Conservation (phyloP, 2,797 vertebrate genomes). For the Typhlichthys subterraneus region DNA sequence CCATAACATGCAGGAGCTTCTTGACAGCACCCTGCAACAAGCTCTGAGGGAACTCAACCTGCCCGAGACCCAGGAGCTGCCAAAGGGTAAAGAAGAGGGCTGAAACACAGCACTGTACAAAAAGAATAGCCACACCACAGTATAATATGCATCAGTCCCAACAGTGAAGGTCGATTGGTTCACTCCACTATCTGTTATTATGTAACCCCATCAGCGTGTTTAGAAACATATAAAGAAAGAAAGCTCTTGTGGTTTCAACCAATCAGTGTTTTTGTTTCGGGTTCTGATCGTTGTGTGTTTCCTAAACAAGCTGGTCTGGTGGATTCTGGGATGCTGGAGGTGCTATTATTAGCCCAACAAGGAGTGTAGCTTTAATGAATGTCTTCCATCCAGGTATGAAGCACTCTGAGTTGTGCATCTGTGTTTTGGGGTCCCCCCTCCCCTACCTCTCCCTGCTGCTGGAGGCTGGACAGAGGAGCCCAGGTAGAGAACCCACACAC, state of each 20-base stretch:
- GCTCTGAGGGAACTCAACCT: slow-evolving; percentile 76
- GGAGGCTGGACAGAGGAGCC: slow-evolving; percentile 71
- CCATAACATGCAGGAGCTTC: slow-evolving; percentile 1
- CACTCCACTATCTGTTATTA: no score
- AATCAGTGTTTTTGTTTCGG: no score
- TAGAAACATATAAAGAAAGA: no score
- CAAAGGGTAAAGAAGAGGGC: background rate
- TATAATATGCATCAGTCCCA: background rate
- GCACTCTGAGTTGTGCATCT: slow-evolving; percentile 65
- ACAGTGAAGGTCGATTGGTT: no score
- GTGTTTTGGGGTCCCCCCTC: slow-evolving; percentile 71
- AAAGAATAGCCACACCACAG: background rate
- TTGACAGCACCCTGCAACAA: slow-evolving; percentile 68
- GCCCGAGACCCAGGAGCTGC: slow-evolving; percentile 72
- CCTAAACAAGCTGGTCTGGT: no score
- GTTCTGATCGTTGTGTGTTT: no score
- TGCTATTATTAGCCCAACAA: background rate
- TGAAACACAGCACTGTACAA: background rate
- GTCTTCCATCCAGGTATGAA: slow-evolving; percentile 12
- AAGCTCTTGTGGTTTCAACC: no score
- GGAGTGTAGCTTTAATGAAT: background rate
- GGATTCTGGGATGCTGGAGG: background rate
- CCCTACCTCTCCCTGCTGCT: slow-evolving; percentile 72
- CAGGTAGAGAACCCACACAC: slow-evolving; percentile 55
- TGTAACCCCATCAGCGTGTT: no score